phyloP scores from a whole-genome alignment of 2,113 vertebrate species.

The Sylvia atricapilla region DNA sequence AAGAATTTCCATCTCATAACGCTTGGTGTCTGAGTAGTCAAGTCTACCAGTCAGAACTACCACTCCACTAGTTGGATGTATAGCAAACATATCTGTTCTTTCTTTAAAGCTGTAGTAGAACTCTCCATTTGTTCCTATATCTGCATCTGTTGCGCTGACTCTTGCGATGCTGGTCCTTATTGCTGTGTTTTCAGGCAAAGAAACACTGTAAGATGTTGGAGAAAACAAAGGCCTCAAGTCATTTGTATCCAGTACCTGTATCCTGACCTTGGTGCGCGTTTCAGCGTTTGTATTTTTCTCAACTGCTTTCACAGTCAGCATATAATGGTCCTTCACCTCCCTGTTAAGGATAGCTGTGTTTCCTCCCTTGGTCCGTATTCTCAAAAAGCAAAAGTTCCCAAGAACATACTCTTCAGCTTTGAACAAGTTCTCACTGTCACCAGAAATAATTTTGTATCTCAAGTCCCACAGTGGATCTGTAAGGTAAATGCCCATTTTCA shows the following conservation, averaged over 20 bases:
- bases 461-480: conserved; percentile 86
- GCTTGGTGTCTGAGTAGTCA: conserved; percentile 82
- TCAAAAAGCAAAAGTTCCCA: conserved; percentile 96
- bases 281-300: conserved; percentile 86
- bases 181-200: conserved; percentile 90
- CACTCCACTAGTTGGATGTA: conserved; percentile 93
- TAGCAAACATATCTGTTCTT: conserved; percentile 93
- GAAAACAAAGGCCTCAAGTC: conserved; percentile 95
- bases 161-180: conserved; percentile 89
- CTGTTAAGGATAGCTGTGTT: conserved; percentile 96
- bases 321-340: conserved; percentile 94
- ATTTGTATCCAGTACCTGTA: conserved; percentile 96
- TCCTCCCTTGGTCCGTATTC: conserved; percentile 98
- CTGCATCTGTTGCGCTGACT: conserved; percentile 94
- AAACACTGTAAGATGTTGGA: conserved; percentile 94
- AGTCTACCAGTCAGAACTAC: conserved; percentile 89
- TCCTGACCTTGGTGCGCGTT: conserved; percentile 81
- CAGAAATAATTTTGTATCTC: conserved; percentile 95
- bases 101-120: conserved; percentile 98
- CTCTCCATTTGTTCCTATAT: conserved; percentile 96
- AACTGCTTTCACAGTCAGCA: conserved; percentile 87
- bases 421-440: conserved; percentile 96
- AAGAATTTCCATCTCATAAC: conserved; percentile 91
- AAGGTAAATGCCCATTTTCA: conserved; percentile 93
- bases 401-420: conserved; percentile 94